Base-by-base conservation (phyloP, 2,113 vertebrate genomes). In the Boulengeromyrus knoepffleri region DNA sequence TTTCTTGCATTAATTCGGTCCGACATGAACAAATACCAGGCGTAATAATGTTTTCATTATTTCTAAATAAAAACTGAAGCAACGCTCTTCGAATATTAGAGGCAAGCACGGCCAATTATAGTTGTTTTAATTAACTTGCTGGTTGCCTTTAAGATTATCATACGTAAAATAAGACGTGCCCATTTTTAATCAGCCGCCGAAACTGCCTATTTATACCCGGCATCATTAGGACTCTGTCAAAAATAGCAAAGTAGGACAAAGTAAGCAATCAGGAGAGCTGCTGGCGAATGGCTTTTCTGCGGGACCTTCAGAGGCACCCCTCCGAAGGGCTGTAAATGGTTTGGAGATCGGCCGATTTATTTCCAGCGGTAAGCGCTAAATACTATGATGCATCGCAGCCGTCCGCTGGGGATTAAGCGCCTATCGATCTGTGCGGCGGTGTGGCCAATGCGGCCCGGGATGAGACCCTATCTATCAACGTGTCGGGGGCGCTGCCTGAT, bases 51-150 rank as follows among this genome's bases (percentile, higher is more conserved):
- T 94, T 96, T 94, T 95, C 91, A 92, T 90, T 93, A 90, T 94
- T 92, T 90, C 93, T 77, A 89, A 93, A 93, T 95, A 95, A 95
- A 95, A 93, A 93, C 93, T 92, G 92, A 93, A 93, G 93, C 91
- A 95, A 95, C 90, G 92, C 93, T 93, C 94, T 90, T 92, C 93
- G 94, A 94, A 94, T 95, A 95, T 95, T 95, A 96, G 95, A 93
- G 94, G 93, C 91, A 94, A 94, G 94, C 95, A 95, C 92, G 94
- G 94, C 94, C 96, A 96, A 96, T 96, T 96, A 96, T 95, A 96
- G 95, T 95, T 96, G 31, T 80, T 96, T 88, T 96, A 96, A 96
- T 96, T 96, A 96, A 96, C 95, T 96, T 96, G 94, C 94, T 95
- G 94, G 95, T 96, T 95, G 94, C 94, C 94, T 93, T 91, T 94